A percentile compares a stretch with the other conserved stretches of the same genome.
Conservation (phyloP, 2,113 vertebrate genomes). For the Speoplatyrhinus poulsoni region DNA sequence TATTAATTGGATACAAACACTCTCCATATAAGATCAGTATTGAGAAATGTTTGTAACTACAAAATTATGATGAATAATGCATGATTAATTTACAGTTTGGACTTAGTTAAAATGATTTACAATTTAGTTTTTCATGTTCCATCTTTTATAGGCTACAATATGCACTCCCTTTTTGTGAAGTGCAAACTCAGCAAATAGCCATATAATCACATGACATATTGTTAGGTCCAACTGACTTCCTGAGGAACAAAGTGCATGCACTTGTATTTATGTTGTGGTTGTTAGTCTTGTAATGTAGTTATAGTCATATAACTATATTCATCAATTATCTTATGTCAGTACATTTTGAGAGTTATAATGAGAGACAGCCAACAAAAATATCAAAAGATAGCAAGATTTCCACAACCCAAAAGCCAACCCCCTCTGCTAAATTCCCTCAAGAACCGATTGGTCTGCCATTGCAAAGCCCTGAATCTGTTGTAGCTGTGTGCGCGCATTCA, state of each 20-base stretch:
- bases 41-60: neutral
- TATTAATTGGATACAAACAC: neutral
- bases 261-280: neutral
- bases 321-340: neutral
- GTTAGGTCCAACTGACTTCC: constrained; percentile 49
- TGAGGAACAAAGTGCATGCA: constrained; percentile 8
- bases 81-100: neutral
- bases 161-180: constrained; percentile 45
- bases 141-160: constrained; percentile 9
- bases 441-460: too few relatives aligned
- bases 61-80: neutral
- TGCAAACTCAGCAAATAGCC: constrained; percentile 60
- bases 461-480: too few relatives aligned
- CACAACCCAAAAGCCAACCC: too few relatives aligned
- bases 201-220: constrained; percentile 58
- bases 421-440: too few relatives aligned
- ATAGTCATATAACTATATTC: neutral
- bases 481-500: too few relatives aligned
- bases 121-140: constrained; percentile 5
- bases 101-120: neutral
- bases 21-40: neutral
- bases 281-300: neutral
- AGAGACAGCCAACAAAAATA: too few relatives aligned
- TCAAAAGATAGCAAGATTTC: too few relatives aligned
- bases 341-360: too few relatives aligned